Evolutionary conservation across 2,888 invertebrate species (phyloP).

Genomic region (Andrena chrysosceles): DNA sequence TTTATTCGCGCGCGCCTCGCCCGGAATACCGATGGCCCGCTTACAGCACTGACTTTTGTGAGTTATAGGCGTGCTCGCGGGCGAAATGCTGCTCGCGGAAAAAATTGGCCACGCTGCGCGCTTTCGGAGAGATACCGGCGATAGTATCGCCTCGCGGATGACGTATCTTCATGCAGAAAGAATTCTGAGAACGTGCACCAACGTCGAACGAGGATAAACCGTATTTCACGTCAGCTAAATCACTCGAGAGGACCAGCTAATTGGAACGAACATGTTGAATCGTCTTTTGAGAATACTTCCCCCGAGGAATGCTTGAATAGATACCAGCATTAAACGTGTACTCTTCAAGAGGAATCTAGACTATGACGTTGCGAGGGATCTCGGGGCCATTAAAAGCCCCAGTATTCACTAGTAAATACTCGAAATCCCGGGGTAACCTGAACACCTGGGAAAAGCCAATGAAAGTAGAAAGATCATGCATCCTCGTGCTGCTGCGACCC

Average conservation of each 20-base stretch:
- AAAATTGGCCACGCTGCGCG: constrained; percentile 27
- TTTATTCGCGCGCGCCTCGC: constrained; percentile 60
- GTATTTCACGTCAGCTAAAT: not conserved
- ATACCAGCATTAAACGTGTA: too few species aligned
- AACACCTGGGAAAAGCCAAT: too few species aligned
- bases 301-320: too few species aligned
- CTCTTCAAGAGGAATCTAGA: too few species aligned
- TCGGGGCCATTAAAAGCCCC: too few species aligned
- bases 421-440: too few species aligned
- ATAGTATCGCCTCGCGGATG: not conserved
- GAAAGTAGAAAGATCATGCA: too few species aligned
- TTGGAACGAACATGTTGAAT: too few species aligned
- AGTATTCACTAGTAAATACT: too few species aligned
- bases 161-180: not conserved
- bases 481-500: too few species aligned
- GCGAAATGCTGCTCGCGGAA: constrained; percentile 19
- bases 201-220: not conserved
- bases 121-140: not conserved
- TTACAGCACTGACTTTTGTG: constrained; percentile 63
- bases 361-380: too few species aligned
- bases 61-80: constrained; percentile 67
- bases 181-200: not conserved
- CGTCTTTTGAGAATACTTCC: too few species aligned
- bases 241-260: not conserved
- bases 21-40: constrained; percentile 71